phyloP scores from a whole-genome alignment of 2,888 invertebrate species.

The Rhingia campestris region DNA sequence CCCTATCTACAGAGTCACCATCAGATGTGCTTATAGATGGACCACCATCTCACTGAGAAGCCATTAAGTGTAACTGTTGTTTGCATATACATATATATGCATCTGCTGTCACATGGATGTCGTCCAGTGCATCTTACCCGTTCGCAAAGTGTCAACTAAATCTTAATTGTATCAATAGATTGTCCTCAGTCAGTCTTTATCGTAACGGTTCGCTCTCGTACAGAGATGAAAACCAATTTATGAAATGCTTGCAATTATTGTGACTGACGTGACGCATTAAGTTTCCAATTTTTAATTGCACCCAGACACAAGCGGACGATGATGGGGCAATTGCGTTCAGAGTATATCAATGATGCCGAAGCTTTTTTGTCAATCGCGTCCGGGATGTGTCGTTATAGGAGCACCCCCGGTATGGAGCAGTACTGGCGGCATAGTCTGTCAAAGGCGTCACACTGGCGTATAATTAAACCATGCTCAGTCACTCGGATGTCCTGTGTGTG shows the following conservation, averaged over 20 bases:
- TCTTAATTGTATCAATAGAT: conserved; percentile 44
- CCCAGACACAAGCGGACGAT: conserved; percentile 11
- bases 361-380: conserved; percentile 37
- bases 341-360: conserved; percentile 54
- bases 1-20: conserved; percentile 15
- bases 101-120: neutral
- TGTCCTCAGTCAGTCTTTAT: neutral
- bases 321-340: conserved; percentile 35
- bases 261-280: conserved; percentile 51
- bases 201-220: neutral
- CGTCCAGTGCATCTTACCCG: conserved; percentile 30
- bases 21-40: conserved; percentile 2
- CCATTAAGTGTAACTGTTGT: neutral
- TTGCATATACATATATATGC: no score
- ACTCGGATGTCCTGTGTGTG: conserved; percentile 41
- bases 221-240: conserved; percentile 28
- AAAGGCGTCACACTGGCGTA: conserved; percentile 17
- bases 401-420: neutral
- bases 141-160: conserved; percentile 50
- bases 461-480: conserved; percentile 40
- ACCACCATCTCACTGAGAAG: conserved; percentile 6
- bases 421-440: neutral
- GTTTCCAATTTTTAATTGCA: conserved; percentile 57
- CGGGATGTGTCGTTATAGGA: conserved; percentile 17
- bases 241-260: conserved; percentile 48